Percentiles rank a stretch among this genome's conserved stretches.
These are phyloP conservation scores for Laticauda colubrina DNA, from an alignment of 2,113 vertebrate genomes.

Conservation along the genomic window DNA sequence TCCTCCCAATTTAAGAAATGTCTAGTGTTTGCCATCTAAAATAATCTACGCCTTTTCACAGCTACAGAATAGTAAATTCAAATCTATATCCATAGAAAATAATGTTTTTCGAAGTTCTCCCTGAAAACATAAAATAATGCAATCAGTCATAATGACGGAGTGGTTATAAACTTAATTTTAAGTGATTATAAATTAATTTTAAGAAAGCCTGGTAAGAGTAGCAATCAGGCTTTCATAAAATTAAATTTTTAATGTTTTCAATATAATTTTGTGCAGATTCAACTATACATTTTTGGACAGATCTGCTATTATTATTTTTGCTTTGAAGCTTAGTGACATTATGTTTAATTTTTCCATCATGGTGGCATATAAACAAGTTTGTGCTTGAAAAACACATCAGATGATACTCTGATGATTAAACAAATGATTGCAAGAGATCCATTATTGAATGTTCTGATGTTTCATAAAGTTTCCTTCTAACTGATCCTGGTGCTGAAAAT, in stretches of 20 bases:
- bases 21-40: background rate
- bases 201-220: background rate
- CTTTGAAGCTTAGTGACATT: background rate
- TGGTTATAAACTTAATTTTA: background rate
- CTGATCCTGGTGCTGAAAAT: background rate
- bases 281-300: background rate
- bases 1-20: background rate
- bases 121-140: slow-evolving; percentile 21
- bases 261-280: background rate
- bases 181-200: too few species aligned
- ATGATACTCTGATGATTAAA: background rate
- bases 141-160: background rate
- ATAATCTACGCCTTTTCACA: background rate
- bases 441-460: background rate
- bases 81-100: background rate
- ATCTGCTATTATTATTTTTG: background rate
- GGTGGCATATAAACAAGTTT: background rate
- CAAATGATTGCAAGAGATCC: background rate
- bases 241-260: too few species aligned
- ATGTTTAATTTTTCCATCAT: background rate
- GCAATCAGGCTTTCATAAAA: too few species aligned
- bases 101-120: background rate
- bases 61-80: background rate
- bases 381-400: background rate
- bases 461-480: background rate